Base-by-base conservation (phyloP, 2,797 vertebrate genomes). In the Synaphobranchus kaupii region DNA sequence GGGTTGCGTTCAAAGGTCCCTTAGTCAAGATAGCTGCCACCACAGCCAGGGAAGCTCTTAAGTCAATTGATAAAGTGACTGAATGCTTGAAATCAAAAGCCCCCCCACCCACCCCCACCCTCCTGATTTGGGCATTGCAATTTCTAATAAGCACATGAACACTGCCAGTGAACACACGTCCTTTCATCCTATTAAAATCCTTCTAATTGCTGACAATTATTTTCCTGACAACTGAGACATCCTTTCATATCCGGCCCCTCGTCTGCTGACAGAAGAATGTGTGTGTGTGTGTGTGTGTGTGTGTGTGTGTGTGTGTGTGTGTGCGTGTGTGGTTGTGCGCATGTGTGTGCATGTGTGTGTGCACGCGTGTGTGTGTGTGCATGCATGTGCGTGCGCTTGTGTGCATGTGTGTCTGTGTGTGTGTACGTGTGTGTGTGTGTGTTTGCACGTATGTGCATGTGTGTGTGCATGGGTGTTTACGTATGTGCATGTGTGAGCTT, bases 181-280 rank as follows among this genome's bases (percentile, higher is more conserved):
- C 31, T 88, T 86, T 89, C 68, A 87, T 78, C 48, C 63, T 34
- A 39, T 80, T 87, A 78, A 83, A 76, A 60, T 22, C 54, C 12
- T 81, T 34, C 48, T 90, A 71, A 87, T 73, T 85, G 86, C 86
- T 85, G 85, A 60, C 71, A 39, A 31, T 48, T 80, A 9, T 76
- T 50, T 87, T 86, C 25, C 20, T 0, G 58, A 81, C 34, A 20
- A 88, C 86, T 66, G 48, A 28, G 83, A 58, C 48, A 76, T 52
- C 84, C 83, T 86, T 71, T 85, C 20, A 13, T 47, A 34, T 39
- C 78, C 60, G 3, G 25, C 0, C 28, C 39, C n/a, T 86, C 28
- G 15, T 71, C 63, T 89, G 1, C 28, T 12, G 71, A 85, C 82
- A 81, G 90, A 63, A 86, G 83, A 86, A 87, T 81, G 78, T 48